Evolutionary conservation across 2,888 invertebrate species (phyloP).

Genomic region (Rhorus exstirpatorius): DNA sequence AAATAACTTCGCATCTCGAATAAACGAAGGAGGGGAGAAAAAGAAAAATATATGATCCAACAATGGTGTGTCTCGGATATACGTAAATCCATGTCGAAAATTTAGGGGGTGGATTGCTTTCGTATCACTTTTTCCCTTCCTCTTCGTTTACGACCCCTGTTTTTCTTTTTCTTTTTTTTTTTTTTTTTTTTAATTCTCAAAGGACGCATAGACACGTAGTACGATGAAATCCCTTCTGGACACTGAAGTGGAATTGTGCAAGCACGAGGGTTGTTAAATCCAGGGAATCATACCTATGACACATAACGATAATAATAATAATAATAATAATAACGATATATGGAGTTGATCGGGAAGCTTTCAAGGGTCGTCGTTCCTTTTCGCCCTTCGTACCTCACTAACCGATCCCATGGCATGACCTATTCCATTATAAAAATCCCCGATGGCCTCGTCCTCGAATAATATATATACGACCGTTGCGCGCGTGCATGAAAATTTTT

Average conservation of each 20-base stretch:
- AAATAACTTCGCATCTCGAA: constrained; percentile 23
- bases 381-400: constrained; percentile 63
- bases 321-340: constrained; percentile 27
- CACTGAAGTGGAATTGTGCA: constrained; percentile 24
- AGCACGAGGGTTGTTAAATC: constrained; percentile 35
- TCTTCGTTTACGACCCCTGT: constrained; percentile 26
- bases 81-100: background rate
- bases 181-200: constrained; percentile 33
- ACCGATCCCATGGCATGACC: constrained; percentile 68
- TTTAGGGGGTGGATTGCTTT: constrained; percentile 38
- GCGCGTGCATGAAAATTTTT: constrained; percentile 9
- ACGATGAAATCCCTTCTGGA: constrained; percentile 22
- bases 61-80: background rate
- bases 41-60: background rate
- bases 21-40: background rate
- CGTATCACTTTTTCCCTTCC: constrained; percentile 35
- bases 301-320: constrained; percentile 41
- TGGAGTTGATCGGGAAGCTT: constrained; percentile 22
- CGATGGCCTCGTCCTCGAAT: constrained; percentile 23
- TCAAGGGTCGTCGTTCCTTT: background rate
- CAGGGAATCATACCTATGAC: constrained; percentile 41
- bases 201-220: constrained; percentile 15
- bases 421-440: constrained; percentile 64
- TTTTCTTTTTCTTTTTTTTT: constrained; percentile 13
- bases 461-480: constrained; percentile 39